Evolutionary conservation across 2,797 vertebrate genomes (phyloP), one percentile per base, ranked within the genome.

Genomic region (Cichlasoma orientale): DNA sequence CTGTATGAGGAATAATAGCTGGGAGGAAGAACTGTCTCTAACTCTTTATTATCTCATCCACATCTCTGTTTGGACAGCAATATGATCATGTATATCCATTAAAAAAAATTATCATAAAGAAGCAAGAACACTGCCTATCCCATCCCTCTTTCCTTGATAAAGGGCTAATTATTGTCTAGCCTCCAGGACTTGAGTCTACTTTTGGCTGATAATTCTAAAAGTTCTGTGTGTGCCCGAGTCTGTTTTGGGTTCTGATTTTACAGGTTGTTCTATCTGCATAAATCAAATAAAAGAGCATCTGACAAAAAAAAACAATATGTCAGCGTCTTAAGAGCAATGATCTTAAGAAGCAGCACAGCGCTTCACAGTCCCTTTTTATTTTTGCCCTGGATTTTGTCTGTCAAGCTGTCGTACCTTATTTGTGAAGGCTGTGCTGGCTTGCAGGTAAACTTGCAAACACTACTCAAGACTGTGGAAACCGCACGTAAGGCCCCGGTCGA

Each of bases 1-100:
- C 54, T 71, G 57, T 13, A 52, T n/a, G 11, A 19, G 21, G 83
- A 82, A 77, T 82, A 66, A 53, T 50, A 66, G 41, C 11, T 36
- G 31, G 6, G 56, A 54, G 63, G 50, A 56, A 21, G 76, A 29
- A 9, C 13, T 70, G 0, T 27, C 27, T 57, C 21, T 50, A 50
- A 57, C 16, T 52, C 38, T 56, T 23, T 56, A 19, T 56, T 56
- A 47, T 18, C 56, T 61, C 23, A 12, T 27, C 44, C 0, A 4
- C 0, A 4, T 21, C 5, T 66, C 23, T 19, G 23, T 66, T 66
- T 47, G 27, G 61, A 47, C 27, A 1, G 0, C 38, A 47, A 0
- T 29, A 29, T 3, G 16, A 68, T 12, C 41, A 50, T 29, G 41
- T 18, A 47, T 66, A 36, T 4, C 9, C 38, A 3, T 66, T 66